Conservation (phyloP, 1,140 invertebrate species). For the Cylas formicarius region DNA sequence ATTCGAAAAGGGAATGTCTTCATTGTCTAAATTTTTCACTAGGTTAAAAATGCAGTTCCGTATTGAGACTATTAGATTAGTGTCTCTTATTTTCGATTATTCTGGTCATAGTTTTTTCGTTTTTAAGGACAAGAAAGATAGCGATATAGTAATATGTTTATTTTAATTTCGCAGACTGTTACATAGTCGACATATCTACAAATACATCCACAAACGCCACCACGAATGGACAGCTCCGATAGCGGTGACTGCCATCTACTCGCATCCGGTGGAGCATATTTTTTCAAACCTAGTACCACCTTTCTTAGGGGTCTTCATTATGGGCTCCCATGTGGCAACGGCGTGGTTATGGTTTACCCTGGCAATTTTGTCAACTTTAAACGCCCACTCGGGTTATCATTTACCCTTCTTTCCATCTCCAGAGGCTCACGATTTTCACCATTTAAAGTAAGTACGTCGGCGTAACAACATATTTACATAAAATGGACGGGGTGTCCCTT, state of each 20-base stretch:
- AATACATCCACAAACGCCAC: slow-evolving; percentile 79
- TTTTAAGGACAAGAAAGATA: too few relatives aligned
- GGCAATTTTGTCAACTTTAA: slow-evolving; percentile 72
- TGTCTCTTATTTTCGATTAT: too few relatives aligned
- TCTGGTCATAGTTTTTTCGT: too few relatives aligned
- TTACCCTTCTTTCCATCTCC: slow-evolving; percentile 82
- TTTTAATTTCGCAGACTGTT: slow-evolving; percentile 53
- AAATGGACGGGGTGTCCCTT: too few relatives aligned
- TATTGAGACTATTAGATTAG: too few relatives aligned
- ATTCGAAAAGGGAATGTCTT: too few relatives aligned
- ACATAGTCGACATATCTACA: slow-evolving; percentile 70
- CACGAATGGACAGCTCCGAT: slow-evolving; percentile 83
- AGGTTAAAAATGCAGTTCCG: too few relatives aligned
- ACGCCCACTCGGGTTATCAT: slow-evolving; percentile 84
- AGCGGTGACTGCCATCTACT: slow-evolving; percentile 76
- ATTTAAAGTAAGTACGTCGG: slow-evolving; percentile 74
- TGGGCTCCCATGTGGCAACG: slow-evolving; percentile 75
- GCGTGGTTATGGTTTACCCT: slow-evolving; percentile 78
- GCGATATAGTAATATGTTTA: neutral
- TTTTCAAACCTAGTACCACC: slow-evolving; percentile 76
- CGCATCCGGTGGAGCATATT: slow-evolving; percentile 81
- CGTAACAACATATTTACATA: too few relatives aligned
- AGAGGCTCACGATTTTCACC: slow-evolving; percentile 89
- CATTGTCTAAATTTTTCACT: too few relatives aligned
- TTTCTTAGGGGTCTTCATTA: slow-evolving; percentile 69